Evolutionary conservation across 2,888 invertebrate species (phyloP), one percentile per base, ranked within the genome.

Genomic region (Tryphoninae sp.): DNA sequence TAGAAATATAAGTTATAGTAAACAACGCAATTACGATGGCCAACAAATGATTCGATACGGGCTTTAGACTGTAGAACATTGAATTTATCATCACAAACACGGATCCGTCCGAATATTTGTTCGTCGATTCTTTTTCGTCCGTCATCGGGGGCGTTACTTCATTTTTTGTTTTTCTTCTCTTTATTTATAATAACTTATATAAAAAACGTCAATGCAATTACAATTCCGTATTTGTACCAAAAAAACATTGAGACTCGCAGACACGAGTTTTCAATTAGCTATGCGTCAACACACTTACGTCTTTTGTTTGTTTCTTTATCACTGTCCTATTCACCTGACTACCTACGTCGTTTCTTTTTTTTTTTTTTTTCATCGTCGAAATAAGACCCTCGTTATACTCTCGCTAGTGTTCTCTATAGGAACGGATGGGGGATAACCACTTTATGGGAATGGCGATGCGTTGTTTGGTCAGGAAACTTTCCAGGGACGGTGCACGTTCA

Each of bases 111-210:
- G 45, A 16, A 64, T 8, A 53, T 23, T 51, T 19, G 19, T 26
- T 16, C 6, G 13, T 8, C 59, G 9, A 23, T 42, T 53, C 33
- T 64, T 19, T 13, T 58, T 45, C 19, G 51, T 33, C 49, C 62
- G 26, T 19, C 51, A 13, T 58, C 11, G 51, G 22, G 19, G 19
- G 26, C 33, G 33, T 7, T 2, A 33, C 45, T 45, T 13, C 45
- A 7, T 45, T 1, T 45, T 45, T 45, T 45, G 2, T 78, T 71
- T 83, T 81, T 81, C 67, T 8, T 79, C 78, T 84, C 77, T 89
- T 90, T 90, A 90, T 89, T 89, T 88, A 88, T 90, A 89, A 88
- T 90, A 90, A 89, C 86, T 90, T 90, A 90, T 89, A 88, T 85
- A 85, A 83, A 89, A 89, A 89, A 86, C 84, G 83, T 84, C 86